Conservation (phyloP, 2,113 vertebrate genomes). For the Trichechus manatus region DNA sequence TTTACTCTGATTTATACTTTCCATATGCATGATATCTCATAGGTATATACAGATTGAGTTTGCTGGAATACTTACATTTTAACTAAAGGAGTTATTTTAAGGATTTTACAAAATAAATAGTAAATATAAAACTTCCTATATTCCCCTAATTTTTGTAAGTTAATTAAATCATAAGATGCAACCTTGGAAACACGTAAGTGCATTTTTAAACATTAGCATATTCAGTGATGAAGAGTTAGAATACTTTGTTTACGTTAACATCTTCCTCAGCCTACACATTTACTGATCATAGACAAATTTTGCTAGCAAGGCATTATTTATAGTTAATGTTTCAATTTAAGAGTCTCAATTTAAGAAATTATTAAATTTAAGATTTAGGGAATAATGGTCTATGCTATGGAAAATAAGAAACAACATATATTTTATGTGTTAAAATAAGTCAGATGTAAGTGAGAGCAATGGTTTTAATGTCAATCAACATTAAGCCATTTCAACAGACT, state of each 20-base stretch:
- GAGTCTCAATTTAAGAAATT: background rate
- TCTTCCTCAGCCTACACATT: background rate
- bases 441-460: background rate
- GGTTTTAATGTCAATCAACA: background rate
- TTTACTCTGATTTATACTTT: background rate
- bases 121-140: background rate
- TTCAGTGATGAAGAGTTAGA: background rate
- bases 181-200: background rate
- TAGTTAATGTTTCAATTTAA: background rate
- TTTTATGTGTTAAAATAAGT: background rate
- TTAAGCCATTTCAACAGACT: background rate
- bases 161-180: background rate
- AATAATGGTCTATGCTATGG: background rate
- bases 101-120: background rate
- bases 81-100: background rate
- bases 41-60: background rate
- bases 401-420: background rate
- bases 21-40: background rate
- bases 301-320: background rate
- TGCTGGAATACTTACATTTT: background rate
- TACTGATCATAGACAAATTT: background rate
- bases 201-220: constrained; percentile 11
- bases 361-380: background rate
- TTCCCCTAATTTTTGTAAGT: background rate
- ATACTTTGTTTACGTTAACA: background rate